Percentiles rank a stretch among this genome's conserved stretches.
phyloP scores from a whole-genome alignment of 2,113 vertebrate species.

The Paradoxurus hermaphroditus region DNA sequence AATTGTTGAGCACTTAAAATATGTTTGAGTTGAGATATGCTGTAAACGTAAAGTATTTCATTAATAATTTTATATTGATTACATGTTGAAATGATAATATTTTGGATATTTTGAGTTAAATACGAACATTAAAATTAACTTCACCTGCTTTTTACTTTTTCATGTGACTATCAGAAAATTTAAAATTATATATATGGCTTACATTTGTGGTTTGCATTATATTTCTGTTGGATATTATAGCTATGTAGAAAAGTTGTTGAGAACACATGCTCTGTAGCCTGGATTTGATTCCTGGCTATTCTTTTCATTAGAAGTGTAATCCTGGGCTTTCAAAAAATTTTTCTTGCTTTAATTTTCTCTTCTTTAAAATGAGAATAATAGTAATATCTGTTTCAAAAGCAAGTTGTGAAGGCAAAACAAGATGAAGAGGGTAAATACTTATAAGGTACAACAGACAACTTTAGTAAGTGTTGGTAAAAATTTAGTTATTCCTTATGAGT shows the following conservation, averaged over 20 bases:
- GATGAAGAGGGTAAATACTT: neutral
- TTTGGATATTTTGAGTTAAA: neutral
- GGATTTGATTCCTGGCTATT: neutral
- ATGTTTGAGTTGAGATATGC: neutral
- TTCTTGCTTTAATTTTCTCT: constrained; percentile 8
- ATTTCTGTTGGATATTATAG: neutral
- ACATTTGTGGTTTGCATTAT: neutral
- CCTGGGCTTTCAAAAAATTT: neutral
- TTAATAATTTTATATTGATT: neutral
- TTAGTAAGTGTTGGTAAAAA: neutral
- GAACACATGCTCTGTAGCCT: neutral
- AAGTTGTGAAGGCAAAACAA: neutral
- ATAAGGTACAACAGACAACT: neutral
- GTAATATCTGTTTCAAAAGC: neutral
- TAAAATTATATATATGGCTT: neutral
- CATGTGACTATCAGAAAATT: neutral
- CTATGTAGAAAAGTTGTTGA: neutral
- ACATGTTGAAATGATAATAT: neutral
- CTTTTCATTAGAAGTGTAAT: neutral
- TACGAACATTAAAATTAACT: neutral
- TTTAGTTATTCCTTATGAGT: neutral
- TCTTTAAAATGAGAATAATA: neutral
- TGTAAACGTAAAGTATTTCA: neutral
- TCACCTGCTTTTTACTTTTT: neutral
- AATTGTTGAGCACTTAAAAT: neutral